A percentile compares a stretch with the other conserved stretches of the same genome.
phyloP scores from a whole-genome alignment of 2,888 invertebrate genomes.

The Heteropelma amictum region DNA sequence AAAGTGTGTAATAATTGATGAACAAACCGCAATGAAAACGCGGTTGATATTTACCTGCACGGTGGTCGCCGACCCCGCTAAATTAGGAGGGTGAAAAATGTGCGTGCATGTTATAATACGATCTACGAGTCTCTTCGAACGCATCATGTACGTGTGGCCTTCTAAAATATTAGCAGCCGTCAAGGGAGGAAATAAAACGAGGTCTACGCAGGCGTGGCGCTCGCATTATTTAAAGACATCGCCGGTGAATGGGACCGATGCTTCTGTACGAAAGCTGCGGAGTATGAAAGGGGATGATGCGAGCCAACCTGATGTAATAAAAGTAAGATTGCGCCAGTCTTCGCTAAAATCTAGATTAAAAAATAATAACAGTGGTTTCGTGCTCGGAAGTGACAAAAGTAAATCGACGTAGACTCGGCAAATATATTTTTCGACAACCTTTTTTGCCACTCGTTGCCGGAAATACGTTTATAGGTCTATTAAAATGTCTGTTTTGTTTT shows the following conservation, averaged over 20 bases:
- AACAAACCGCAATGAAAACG: slow-evolving; percentile 20
- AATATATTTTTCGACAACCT: too few species aligned
- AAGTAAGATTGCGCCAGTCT: not conserved
- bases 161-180: slow-evolving; percentile 41
- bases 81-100: not conserved
- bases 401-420: too few species aligned
- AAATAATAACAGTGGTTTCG: too few species aligned
- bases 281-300: not conserved
- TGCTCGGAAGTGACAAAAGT: too few species aligned
- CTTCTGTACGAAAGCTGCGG: not conserved
- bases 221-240: slow-evolving; percentile 29
- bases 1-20: not conserved
- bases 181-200: slow-evolving; percentile 20
- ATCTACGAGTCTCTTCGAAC: slow-evolving; percentile 9
- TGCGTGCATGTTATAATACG: slow-evolving; percentile 21
- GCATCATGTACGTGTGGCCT: not conserved
- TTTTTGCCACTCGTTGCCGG: too few species aligned
- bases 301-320: not conserved
- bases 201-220: not conserved
- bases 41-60: not conserved
- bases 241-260: slow-evolving; percentile 11
- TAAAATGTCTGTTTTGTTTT: too few species aligned
- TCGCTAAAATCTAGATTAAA: too few species aligned
- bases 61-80: slow-evolving; percentile 7
- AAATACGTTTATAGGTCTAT: too few species aligned